Base-by-base conservation (phyloP, 2,888 invertebrate species). In the Rhamphomyia laevipes region DNA sequence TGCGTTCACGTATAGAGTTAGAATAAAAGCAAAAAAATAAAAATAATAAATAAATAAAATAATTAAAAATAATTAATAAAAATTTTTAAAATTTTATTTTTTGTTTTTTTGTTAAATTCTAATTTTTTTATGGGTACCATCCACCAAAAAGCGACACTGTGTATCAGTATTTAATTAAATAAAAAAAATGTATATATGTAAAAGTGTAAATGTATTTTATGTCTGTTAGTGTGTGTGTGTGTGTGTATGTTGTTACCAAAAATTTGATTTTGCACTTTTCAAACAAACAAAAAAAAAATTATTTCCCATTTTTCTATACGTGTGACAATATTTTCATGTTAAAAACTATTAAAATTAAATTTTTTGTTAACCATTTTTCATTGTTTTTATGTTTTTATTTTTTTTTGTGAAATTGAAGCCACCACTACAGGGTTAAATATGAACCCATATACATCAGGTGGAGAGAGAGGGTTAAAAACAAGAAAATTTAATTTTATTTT, bases 121-220 rank as follows among this genome's bases (percentile, higher is more conserved):
- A n/a, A 37, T 47, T 40, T 50, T 49, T 51, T 52, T 51, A n/a
- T n/a, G n/a, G n/a, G 54, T 51, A 54, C 54, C 55, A 52, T 54
- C 55, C 55, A 56, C 52, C 54, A 56, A 54, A 54, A 49, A 33
- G 9, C 9, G 9, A 27, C 9, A 27, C 23, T 27, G 23, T 27
- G 37, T 37, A 15, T 16, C 15, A 15, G 37, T 37, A 15, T 35
- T 35, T 37, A 9, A 13, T 17, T 16, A 35, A 30, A 45, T 45
- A 40, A 35, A 44, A 16, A 38, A 38, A 35, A 13, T 35, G 15
- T 15, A 40, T 42, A 12, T 31, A 40, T 47, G 33, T 17, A 38
- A 42, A 50, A 43, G 37, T 50, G 43, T 30, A 35, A 46, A 47
- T 37, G 40, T 44, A 37, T 46, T 49, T 45, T 44, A 37, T 48